A percentile compares a stretch with the other conserved stretches of the same genome.
These are phyloP conservation scores for Drosophila quinaria DNA, from an alignment of 2,888 invertebrate genomes.

Conservation along the genomic window DNA sequence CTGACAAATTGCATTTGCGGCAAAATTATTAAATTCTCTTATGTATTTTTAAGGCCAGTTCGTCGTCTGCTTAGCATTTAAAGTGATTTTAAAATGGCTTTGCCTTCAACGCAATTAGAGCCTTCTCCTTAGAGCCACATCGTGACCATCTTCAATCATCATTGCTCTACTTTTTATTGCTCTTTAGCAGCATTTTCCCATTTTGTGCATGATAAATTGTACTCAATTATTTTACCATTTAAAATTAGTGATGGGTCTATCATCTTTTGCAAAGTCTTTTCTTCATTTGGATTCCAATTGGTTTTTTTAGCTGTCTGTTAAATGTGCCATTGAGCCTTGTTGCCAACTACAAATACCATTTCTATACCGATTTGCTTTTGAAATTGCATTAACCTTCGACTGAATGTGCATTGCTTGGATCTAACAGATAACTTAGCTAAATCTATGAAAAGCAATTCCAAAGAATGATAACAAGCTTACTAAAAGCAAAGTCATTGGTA, in stretches of 20 bases:
- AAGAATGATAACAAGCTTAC: neutral
- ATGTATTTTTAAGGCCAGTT: constrained; percentile 30
- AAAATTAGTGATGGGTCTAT: constrained; percentile 55
- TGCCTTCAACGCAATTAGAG: constrained; percentile 61
- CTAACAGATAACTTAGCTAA: neutral
- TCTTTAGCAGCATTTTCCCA: constrained; percentile 7
- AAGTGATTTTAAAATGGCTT: constrained; percentile 61
- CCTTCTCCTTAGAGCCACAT: constrained; percentile 23
- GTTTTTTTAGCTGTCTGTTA: neutral
- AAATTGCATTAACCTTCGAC: constrained; percentile 38
- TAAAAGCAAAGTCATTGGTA: neutral
- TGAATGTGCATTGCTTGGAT: neutral
- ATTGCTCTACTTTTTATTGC: constrained; percentile 24
- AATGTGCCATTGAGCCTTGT: constrained; percentile 40
- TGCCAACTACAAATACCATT: constrained; percentile 40
- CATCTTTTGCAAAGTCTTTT: constrained; percentile 21
- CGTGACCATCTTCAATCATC: constrained; percentile 11
- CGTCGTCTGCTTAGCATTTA: constrained; percentile 62
- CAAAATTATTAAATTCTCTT: constrained; percentile 52
- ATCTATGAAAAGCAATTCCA: neutral
- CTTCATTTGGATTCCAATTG: neutral
- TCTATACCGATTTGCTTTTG: constrained; percentile 38
- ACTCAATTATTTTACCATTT: constrained; percentile 69
- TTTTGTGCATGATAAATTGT: constrained; percentile 30
- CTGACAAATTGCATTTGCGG: constrained; percentile 54